Evolutionary conservation across 2,888 invertebrate species (phyloP), one percentile per base, ranked within the genome.

Genomic region (Pterostichus niger): DNA sequence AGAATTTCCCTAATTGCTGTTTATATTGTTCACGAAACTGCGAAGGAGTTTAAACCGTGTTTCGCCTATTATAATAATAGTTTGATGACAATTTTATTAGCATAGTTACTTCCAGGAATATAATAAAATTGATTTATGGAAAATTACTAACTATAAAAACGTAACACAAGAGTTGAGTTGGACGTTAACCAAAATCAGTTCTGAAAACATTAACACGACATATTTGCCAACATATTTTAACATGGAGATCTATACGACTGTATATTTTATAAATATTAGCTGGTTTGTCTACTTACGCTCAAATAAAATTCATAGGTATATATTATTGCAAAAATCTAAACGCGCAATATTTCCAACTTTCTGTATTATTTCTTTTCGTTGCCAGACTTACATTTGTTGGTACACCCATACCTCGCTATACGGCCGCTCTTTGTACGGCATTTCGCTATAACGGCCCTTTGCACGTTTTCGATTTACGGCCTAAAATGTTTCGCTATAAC

Each of bases 101-200:
- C 40, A 9, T 10, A 44, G 44, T 44, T 71, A 44, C 17, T 40
- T 71, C 44, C 46, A 71, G 24, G 44, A 71, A 71, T 44, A 44
- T 44, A 17, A 71, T 71, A 71, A 71, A 71, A 44, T 44, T 71
- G 46, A 71, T 71, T 46, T 71, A 24, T 71, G 68, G 68, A 71
- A 46, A 71, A 71, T 71, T 71, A 71, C 68, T 56, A 71, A 44
- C 68, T 44, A 71, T 71, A 46, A 71, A 61, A 71, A 46, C 44
- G 68, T 46, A 71, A 71, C 68, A 71, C 68, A n/a, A 71, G 68
- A 71, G 15, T 64, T 64, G 64, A 15, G 44, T 71, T 13, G 64
- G 40, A 64, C 40, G 35, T 13, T 10, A 44, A 71, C 40, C 68
- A 46, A 71, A 46, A 71, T 15, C 68, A 71, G 44, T 40, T 71